phyloP scores from a whole-genome alignment of 2,797 vertebrate genomes.

The Coluber constrictor region DNA sequence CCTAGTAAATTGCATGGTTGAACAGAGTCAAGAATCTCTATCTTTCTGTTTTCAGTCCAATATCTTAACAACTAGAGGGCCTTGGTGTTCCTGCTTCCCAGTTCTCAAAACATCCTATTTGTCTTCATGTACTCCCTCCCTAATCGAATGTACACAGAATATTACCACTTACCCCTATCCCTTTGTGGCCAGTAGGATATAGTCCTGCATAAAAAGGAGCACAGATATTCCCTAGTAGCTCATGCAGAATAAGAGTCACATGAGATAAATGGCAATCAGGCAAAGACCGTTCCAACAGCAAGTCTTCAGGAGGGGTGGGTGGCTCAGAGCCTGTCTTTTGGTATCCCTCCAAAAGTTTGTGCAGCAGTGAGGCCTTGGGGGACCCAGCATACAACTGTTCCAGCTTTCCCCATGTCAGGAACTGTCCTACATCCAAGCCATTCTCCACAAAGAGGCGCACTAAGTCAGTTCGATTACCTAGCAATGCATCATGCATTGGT shows the following conservation, averaged over 20 bases:
- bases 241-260: slow-evolving; percentile 76
- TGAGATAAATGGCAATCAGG: slow-evolving; percentile 69
- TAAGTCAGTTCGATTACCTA: slow-evolving; percentile 86
- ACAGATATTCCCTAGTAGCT: slow-evolving; percentile 81
- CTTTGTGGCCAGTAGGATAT: not conserved
- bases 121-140: accelerated
- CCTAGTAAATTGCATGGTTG: not conserved
- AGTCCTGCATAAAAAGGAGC: slow-evolving; percentile 68
- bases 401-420: slow-evolving; percentile 77
- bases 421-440: slow-evolving; percentile 80
- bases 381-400: slow-evolving; percentile 78
- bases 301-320: not conserved
- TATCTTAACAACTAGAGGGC: too few relatives aligned
- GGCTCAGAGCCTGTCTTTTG: not conserved
- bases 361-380: slow-evolving; percentile 69
- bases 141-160: not conserved
- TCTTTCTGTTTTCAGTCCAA: not conserved
- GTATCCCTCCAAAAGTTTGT: slow-evolving; percentile 73
- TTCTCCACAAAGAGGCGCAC: slow-evolving; percentile 86
- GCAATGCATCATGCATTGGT: slow-evolving; percentile 84
- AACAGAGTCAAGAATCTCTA: not conserved
- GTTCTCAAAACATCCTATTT: not conserved
- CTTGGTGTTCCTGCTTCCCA: not conserved
- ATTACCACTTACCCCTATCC: not conserved
- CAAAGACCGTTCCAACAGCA: not conserved